Conservation (phyloP, 2,113 vertebrate genomes). For the Oreochromis spilurus region DNA sequence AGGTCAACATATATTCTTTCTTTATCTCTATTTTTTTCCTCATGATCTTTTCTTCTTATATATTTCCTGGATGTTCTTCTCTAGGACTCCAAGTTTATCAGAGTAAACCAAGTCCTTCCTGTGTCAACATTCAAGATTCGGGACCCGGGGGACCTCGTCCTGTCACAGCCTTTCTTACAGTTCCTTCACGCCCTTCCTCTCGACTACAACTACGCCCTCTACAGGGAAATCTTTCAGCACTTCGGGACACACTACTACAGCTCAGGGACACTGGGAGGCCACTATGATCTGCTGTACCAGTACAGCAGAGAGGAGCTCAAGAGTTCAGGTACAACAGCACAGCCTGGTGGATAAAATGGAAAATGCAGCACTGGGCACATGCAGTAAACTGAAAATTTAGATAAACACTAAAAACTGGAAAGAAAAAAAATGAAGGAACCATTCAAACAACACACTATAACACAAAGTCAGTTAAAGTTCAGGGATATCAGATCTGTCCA, state of each 20-base stretch:
- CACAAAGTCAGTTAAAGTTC: not conserved
- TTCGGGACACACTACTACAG: constrained; percentile 92
- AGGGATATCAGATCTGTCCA: not conserved
- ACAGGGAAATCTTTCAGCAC: constrained; percentile 85
- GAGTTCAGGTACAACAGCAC: constrained; percentile 74
- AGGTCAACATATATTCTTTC: not conserved
- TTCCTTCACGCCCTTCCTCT: constrained; percentile 84
- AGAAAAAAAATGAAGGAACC: not conserved
- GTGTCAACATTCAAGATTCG: constrained; percentile 83
- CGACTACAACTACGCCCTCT: constrained; percentile 87
- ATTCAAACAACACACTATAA: not conserved
- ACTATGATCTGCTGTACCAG: constrained; percentile 90
- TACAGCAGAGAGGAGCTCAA: constrained; percentile 79
- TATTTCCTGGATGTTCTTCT: not conserved
- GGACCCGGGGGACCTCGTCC: constrained; percentile 70
- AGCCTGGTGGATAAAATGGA: not conserved
- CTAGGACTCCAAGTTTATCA: constrained; percentile 84
- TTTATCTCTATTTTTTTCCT: not conserved
- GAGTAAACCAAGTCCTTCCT: constrained; percentile 83
- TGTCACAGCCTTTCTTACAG: constrained; percentile 81
- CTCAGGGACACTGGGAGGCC: constrained; percentile 83
- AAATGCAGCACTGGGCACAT: not conserved
- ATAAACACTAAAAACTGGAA: not conserved
- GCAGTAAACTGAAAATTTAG: not conserved
- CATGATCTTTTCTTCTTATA: not conserved